Conservation (phyloP, 2,888 invertebrate species). For the Helicoverpa assulta region DNA sequence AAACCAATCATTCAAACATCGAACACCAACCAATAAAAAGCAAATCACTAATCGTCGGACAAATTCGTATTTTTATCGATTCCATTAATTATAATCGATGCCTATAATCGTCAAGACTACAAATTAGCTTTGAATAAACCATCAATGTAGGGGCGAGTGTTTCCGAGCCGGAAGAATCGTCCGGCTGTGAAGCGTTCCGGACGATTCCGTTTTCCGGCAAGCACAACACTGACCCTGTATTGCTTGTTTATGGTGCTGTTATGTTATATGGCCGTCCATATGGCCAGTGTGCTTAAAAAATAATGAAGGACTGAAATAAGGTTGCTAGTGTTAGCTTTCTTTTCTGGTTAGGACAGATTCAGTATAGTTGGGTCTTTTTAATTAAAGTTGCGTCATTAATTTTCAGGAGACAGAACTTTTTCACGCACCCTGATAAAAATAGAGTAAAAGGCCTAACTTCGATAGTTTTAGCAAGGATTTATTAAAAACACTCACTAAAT, state of each 20-base stretch:
- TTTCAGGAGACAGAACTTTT: no score
- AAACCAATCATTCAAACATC: background rate
- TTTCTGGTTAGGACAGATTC: background rate
- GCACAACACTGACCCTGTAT: constrained; percentile 65
- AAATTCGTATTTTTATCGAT: constrained; percentile 28
- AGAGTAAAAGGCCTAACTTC: no score
- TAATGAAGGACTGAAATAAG: constrained; percentile 1
- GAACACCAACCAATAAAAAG: constrained; percentile 14
- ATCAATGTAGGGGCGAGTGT: constrained; percentile 52
- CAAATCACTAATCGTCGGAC: constrained; percentile 30
- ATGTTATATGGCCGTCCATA: constrained; percentile 16
- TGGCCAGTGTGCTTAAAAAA: constrained; percentile 11
- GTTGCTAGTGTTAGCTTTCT: background rate
- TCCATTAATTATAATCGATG: constrained; percentile 52
- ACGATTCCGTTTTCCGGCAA: constrained; percentile 73
- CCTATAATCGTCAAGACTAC: constrained; percentile 44
- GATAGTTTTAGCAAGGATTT: no score
- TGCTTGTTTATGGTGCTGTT: constrained; percentile 50
- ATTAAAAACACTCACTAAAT: no score
- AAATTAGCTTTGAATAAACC: constrained; percentile 58
- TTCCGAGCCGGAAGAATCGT: constrained; percentile 70
- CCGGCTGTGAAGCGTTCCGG: constrained; percentile 75
- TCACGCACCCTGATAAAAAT: no score
- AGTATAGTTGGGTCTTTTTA: background rate
- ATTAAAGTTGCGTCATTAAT: background rate